Percentiles rank a stretch among this genome's conserved stretches.
Conservation (phyloP, 2,888 invertebrate species). For the Temnothorax ravouxi region DNA sequence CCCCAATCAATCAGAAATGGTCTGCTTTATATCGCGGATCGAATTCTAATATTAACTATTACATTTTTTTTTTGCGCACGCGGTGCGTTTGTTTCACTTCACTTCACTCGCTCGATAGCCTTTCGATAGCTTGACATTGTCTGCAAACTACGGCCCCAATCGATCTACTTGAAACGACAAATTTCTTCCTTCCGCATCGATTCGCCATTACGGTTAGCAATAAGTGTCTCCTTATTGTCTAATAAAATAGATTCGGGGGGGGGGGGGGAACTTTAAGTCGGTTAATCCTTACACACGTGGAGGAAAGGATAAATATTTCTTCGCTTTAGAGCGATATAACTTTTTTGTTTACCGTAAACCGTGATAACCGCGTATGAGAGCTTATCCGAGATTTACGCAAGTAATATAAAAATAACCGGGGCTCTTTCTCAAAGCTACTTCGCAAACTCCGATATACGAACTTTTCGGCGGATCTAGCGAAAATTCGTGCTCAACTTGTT, state of each 20-base stretch:
- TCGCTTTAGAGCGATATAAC: not conserved
- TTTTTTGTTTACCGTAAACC: slow-evolving; percentile 4
- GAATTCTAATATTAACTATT: slow-evolving; percentile 19
- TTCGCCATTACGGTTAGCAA: not conserved
- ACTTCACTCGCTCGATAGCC: slow-evolving; percentile 48
- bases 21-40: slow-evolving; percentile 4
- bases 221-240: not conserved
- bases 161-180: slow-evolving; percentile 18
- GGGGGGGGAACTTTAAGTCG: not conserved
- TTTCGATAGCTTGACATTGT: slow-evolving; percentile 42
- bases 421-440: not conserved
- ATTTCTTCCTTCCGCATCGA: not conserved
- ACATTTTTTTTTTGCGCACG: not conserved
- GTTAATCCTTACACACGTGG: not conserved
- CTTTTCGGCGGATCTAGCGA: slow-evolving; percentile 25
- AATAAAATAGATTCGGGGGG: not conserved
- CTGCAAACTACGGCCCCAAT: slow-evolving; percentile 12
- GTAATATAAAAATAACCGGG: slow-evolving; percentile 1
- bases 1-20: not conserved
- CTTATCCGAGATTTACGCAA: not conserved
- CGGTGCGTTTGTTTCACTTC: slow-evolving; percentile 24
- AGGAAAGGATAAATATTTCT: not conserved
- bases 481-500: slow-evolving; percentile 20
- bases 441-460: not conserved
- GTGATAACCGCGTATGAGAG: not conserved